These are phyloP conservation scores for Netelia melanura DNA, from an alignment of 2,888 invertebrate genomes.

Conservation along the genomic window DNA sequence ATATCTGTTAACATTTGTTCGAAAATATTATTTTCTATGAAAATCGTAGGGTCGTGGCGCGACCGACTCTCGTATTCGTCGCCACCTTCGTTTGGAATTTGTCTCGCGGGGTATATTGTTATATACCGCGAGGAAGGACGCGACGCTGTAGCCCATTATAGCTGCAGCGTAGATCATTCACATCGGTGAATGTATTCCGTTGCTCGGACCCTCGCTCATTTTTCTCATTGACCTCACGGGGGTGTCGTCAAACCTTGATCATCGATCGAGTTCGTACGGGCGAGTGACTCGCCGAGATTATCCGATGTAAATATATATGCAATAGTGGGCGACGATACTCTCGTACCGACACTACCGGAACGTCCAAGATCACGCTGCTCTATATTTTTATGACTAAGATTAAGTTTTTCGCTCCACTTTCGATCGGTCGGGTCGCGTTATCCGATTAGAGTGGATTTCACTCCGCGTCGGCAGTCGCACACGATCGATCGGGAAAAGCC, in stretches of 20 bases:
- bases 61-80: not conserved
- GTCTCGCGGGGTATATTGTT: slow-evolving; percentile 35
- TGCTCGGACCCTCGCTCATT: slow-evolving; percentile 63
- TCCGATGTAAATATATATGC: slow-evolving; percentile 57
- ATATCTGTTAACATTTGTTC: slow-evolving; percentile 81
- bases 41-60: too few species aligned
- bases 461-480: slow-evolving; percentile 13
- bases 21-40: too few species aligned
- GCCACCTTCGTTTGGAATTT: slow-evolving; percentile 21
- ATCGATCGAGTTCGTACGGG: slow-evolving; percentile 71
- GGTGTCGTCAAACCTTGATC: slow-evolving; percentile 76
- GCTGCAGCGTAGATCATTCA: slow-evolving; percentile 18
- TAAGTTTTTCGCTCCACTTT: too few species aligned
- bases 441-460: slow-evolving; percentile 56
- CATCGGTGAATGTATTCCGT: slow-evolving; percentile 53
- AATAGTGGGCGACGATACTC: not conserved
- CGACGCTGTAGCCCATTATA: slow-evolving; percentile 4
- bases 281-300: slow-evolving; percentile 49
- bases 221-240: slow-evolving; percentile 71
- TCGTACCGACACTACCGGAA: too few species aligned
- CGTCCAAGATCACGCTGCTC: too few species aligned
- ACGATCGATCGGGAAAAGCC: slow-evolving; percentile 54
- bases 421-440: slow-evolving; percentile 50
- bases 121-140: not conserved
- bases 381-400: too few species aligned